Evolutionary conservation across 2,888 invertebrate species (phyloP).

Genomic region (Drosophila rubida): DNA sequence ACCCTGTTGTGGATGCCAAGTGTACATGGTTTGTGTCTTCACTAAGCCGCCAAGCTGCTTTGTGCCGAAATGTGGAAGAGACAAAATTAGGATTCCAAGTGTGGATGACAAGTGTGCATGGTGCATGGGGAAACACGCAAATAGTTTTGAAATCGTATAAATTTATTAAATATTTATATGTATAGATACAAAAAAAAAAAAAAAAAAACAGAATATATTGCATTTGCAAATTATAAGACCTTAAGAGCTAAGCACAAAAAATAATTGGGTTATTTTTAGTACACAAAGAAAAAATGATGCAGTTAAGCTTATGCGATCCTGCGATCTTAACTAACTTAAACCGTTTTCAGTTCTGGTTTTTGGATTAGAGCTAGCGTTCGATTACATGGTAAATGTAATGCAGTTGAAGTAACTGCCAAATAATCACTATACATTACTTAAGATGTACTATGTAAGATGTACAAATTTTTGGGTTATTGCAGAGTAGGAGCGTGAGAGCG

Average conservation of each 20-base stretch:
- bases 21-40: conserved; percentile 11
- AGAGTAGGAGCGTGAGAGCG: not conserved
- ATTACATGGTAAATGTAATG: conserved; percentile 32
- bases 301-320: conserved; percentile 20
- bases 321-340: conserved; percentile 36
- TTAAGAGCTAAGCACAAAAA: conserved; percentile 47
- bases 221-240: conserved; percentile 49
- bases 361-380: conserved; percentile 31
- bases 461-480: conserved; percentile 37
- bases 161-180: conserved; percentile 55
- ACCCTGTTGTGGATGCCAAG: conserved; percentile 3
- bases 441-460: too few relatives aligned
- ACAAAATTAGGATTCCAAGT: too few relatives aligned
- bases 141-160: conserved; percentile 46
- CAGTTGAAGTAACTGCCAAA: conserved; percentile 23
- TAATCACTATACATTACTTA: conserved; percentile 48
- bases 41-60: not conserved
- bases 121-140: conserved; percentile 3
- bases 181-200: conserved; percentile 18
- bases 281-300: conserved; percentile 22
- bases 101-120: conserved; percentile 2
- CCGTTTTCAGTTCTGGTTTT: conserved; percentile 58
- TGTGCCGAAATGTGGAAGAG: too few relatives aligned
- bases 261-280: conserved; percentile 22
- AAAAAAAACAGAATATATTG: conserved; percentile 40